Evolutionary conservation across 2,888 invertebrate species (phyloP).

Genomic region (Drosophila leonis): DNA sequence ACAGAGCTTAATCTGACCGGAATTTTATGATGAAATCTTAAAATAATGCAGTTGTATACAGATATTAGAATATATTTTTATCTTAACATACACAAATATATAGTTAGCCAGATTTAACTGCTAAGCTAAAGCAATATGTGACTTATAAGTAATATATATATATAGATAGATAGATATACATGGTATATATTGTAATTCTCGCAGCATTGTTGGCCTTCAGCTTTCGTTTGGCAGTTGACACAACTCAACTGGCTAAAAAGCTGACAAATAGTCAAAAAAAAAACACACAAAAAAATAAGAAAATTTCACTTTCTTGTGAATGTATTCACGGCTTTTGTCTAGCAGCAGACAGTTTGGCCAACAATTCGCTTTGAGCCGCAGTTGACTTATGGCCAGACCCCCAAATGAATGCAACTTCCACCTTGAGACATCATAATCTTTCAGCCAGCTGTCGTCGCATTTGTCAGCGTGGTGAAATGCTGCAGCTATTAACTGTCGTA

Average conservation of each 20-base stretch:
- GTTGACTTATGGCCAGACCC: slow-evolving; percentile 67
- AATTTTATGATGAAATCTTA: neutral
- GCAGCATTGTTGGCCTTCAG: slow-evolving; percentile 44
- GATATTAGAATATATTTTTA: neutral
- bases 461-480: slow-evolving; percentile 38
- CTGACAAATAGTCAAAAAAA: slow-evolving; percentile 28
- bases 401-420: slow-evolving; percentile 41
- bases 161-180: neutral
- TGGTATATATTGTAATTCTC: slow-evolving; percentile 4
- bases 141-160: neutral
- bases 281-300: neutral
- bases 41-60: neutral
- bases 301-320: slow-evolving; percentile 65
- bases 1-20: neutral
- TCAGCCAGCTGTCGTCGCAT: slow-evolving; percentile 51
- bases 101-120: neutral
- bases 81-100: neutral
- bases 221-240: slow-evolving; percentile 22
- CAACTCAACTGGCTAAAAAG: slow-evolving; percentile 46
- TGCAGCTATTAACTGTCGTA: slow-evolving; percentile 31
- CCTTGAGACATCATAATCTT: slow-evolving; percentile 56
- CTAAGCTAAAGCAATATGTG: neutral
- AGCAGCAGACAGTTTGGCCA: slow-evolving; percentile 37
- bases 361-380: slow-evolving; percentile 48
- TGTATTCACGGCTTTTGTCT: slow-evolving; percentile 49